Evolutionary conservation across 2,888 invertebrate genomes (phyloP).

Genomic region (Theristus sp.): DNA sequence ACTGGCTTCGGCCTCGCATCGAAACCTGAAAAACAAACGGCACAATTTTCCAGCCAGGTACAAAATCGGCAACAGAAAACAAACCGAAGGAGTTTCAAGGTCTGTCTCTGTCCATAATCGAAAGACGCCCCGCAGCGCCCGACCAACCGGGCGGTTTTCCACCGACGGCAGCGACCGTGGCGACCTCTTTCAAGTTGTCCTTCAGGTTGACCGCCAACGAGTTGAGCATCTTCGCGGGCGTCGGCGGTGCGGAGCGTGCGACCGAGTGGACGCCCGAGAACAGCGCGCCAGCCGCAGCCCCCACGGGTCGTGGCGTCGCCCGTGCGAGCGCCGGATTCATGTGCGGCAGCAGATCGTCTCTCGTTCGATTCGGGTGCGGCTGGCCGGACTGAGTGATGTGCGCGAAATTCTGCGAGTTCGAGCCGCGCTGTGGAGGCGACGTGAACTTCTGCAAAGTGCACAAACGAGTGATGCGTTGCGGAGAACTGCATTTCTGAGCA

Average conservation of each 20-base stretch:
- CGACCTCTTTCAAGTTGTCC: not conserved
- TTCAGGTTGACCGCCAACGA: not conserved
- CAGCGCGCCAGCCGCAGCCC: not conserved
- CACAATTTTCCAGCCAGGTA: too few relatives aligned
- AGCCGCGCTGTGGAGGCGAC: constrained; percentile 17
- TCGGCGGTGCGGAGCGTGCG: not conserved
- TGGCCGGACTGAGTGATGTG: constrained; percentile 18
- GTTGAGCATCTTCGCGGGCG: not conserved
- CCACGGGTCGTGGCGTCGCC: too few relatives aligned
- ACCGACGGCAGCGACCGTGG: too few relatives aligned
- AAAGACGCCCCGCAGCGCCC: too few relatives aligned
- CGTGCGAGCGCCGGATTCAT: not conserved
- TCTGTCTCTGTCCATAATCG: too few relatives aligned
- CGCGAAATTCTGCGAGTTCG: constrained; percentile 12
- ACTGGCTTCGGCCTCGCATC: too few relatives aligned
- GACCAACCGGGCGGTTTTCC: too few relatives aligned
- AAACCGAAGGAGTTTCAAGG: too few relatives aligned
- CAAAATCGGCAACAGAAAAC: too few relatives aligned
- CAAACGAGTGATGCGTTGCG: not conserved
- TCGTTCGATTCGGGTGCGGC: constrained; percentile 15
- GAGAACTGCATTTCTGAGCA: too few relatives aligned
- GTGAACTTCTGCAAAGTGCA: constrained; percentile 27
- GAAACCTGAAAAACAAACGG: too few relatives aligned
- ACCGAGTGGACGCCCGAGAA: not conserved
- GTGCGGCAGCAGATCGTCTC: not conserved